Base-by-base conservation (phyloP, 2,797 vertebrate species). In the Setipinna tenuifilis region DNA sequence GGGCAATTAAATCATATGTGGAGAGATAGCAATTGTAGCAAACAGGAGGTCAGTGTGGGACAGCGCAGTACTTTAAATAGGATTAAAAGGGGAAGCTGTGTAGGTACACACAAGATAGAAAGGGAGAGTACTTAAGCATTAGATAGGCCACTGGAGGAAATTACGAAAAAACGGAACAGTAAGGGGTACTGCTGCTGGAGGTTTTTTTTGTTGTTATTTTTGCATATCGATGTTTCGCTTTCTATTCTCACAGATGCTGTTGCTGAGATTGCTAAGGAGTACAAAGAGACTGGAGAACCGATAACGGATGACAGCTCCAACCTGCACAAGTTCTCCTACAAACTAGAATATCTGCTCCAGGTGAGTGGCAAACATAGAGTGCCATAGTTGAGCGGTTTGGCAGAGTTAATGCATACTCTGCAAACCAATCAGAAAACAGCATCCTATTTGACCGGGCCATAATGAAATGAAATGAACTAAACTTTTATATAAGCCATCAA, bases 241-340 rank as follows among this genome's bases (percentile, higher is more conserved):
- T 46, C 17, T 41, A 25, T 83, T 48, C 19, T 68, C 21, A 87
- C 87, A 96, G 98, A 99, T 92, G 96, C 97, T 35, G 96, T 99
- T 89, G 92, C 94, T 83, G 98, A 98, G 86, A 93, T 99, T 82
- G 95, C 94, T 86, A 97, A 95, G 89, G 98, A 99, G 89, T 97
- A 97, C 92, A 96, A 93, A 90, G 97, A 98, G 92, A 94, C 88
- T n/a, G 97, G 96, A 14, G 98, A 99, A 80, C 98, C 98, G 0
- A 95, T 99, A 91, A 99, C 97, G 41, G 98, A 99, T 89, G 98
- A 99, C 94, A 98, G 97, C 88, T 92, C 92, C 86, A 98, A 94
- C 92, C 93, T 99, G 89, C 98, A 99, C 83, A 99, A 98, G 89
- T 98, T 99, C 92, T 99, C 97, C 87, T 98, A 98, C 90, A 99